Evolutionary conservation across 2,888 invertebrate species (phyloP).

Genomic region (Leuctra nigra): DNA sequence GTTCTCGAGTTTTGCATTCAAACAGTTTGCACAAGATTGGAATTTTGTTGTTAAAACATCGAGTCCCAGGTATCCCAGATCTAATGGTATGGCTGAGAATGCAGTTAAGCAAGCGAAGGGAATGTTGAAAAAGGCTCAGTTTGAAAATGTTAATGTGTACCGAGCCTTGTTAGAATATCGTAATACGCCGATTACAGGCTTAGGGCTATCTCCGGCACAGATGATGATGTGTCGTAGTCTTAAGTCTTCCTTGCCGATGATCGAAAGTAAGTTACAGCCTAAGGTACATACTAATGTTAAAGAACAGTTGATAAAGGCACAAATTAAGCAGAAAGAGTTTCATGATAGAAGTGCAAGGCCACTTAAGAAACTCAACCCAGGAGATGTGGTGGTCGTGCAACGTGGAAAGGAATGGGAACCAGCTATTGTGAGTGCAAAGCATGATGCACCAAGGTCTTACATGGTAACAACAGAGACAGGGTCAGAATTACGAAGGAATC

Average conservation of each 20-base stretch:
- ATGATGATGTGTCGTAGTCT: neutral
- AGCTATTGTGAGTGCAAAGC: neutral
- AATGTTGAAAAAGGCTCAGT: neutral
- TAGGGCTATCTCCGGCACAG: slow-evolving; percentile 2
- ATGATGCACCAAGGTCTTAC: neutral
- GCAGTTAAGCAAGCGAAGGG: neutral
- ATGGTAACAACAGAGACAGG: slow-evolving; percentile 2
- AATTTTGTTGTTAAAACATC: slow-evolving; percentile 1
- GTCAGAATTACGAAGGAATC: neutral
- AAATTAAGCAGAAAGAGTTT: neutral
- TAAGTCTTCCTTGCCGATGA: slow-evolving; percentile 1
- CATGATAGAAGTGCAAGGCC: neutral
- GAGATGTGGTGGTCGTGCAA: neutral
- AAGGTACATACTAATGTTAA: neutral
- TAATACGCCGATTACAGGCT: neutral
- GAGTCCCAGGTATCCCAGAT: neutral
- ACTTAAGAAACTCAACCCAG: neutral
- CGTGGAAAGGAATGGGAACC: neutral
- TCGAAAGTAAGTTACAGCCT: neutral
- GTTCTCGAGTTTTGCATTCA: neutral
- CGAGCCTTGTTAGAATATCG: neutral
- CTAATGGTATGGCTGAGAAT: neutral
- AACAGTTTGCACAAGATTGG: neutral
- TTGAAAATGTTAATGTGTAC: neutral
- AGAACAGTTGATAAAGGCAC: neutral